Percentiles rank a stretch among this genome's conserved stretches.
Evolutionary conservation across 1,140 invertebrate genomes (phyloP).

Genomic region (Heliconius hewitsoni): DNA sequence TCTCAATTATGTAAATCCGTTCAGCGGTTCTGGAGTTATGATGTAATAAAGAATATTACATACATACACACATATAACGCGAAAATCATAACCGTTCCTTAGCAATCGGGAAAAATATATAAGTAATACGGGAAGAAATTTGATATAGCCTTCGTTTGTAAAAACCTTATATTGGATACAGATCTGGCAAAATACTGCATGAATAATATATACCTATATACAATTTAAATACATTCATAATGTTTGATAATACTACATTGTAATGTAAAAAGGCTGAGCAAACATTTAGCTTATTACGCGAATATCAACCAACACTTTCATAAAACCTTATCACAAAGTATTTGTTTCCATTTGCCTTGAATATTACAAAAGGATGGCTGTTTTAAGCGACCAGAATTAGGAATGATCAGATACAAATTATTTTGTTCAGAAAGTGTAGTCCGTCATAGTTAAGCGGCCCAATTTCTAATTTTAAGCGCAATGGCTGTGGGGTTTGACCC

Average conservation of each 20-base stretch:
- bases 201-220: background rate
- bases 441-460: background rate
- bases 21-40: no score
- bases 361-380: background rate
- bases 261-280: constrained; percentile 4
- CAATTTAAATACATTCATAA: background rate
- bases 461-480: no score
- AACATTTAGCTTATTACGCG: constrained; percentile 20
- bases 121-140: no score
- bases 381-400: no score
- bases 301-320: constrained; percentile 30
- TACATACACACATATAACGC: no score
- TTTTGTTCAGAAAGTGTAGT: background rate
- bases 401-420: no score
- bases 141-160: no score
- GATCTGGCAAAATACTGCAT: background rate
- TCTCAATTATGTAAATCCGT: no score
- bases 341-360: constrained; percentile 15
- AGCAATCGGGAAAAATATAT: no score
- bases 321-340: constrained; percentile 32
- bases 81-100: no score
- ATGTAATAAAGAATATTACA: no score
- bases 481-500: no score
- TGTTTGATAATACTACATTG: constrained; percentile 1
- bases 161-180: background rate